Evolutionary conservation across 2,113 vertebrate genomes (phyloP).

Genomic region (Pan troglodytes): NHGRI_mPanTro3-v2.1_pri NC_072409.2:62360001-62360500

Average conservation of each 20-base stretch:
- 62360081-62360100: too few species aligned
- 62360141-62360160: too few species aligned
- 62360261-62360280: conserved; percentile 61
- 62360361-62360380: conserved; percentile 57
- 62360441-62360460: conserved; percentile 66
- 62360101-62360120: too few species aligned
- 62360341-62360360: conserved; percentile 72
- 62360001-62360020: too few species aligned
- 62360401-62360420: conserved; percentile 70
- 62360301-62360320: conserved; percentile 47
- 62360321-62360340: conserved; percentile 35
- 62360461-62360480: conserved; percentile 58
- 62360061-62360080: too few species aligned
- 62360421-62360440: conserved; percentile 68
- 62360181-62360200: too few species aligned
- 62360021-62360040: too few species aligned
- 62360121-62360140: too few species aligned
- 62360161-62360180: too few species aligned
- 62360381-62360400: conserved; percentile 67
- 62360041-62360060: too few species aligned
- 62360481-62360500: conserved; percentile 74
- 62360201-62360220: conserved; percentile 55
- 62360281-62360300: conserved; percentile 58
- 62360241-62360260: conserved; percentile 63
- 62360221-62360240: conserved; percentile 68